Percentiles rank a stretch among this genome's conserved stretches.
phyloP scores from a whole-genome alignment of 2,113 vertebrate genomes.

The Neoarius graeffei region DNA sequence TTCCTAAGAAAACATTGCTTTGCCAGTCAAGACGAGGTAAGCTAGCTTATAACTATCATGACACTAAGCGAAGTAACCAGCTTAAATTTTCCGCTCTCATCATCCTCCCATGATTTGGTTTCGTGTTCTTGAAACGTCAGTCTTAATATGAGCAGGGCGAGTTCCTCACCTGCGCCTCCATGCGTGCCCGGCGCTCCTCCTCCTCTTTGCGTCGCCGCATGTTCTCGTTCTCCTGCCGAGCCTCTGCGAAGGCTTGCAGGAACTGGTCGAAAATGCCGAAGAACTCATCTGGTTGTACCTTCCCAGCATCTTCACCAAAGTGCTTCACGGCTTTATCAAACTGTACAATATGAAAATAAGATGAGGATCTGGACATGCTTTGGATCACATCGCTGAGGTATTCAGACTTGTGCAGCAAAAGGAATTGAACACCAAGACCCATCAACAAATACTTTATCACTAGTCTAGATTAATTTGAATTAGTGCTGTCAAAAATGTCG shows the following conservation, averaged over 20 bases:
- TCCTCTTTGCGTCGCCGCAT: conserved; percentile 94
- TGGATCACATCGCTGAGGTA: neutral
- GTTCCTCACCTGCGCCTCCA: conserved; percentile 89
- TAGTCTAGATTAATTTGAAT: neutral
- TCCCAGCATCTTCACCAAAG: conserved; percentile 91
- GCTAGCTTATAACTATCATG: neutral
- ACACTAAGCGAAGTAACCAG: neutral
- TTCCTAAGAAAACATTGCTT: neutral
- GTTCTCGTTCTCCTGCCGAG: conserved; percentile 97
- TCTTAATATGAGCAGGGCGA: neutral
- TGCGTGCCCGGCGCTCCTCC: conserved; percentile 90
- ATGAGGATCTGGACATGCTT: conserved; percentile 11
- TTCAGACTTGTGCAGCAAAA: neutral
- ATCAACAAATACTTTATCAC: neutral
- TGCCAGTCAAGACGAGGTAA: neutral
- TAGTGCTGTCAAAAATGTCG: too few species aligned
- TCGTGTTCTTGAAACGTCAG: neutral
- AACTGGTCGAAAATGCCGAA: conserved; percentile 99
- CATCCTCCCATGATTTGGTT: neutral
- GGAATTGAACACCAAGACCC: neutral
- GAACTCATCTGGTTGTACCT: conserved; percentile 97
- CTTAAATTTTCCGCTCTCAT: neutral
- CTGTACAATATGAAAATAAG: conserved; percentile 65
- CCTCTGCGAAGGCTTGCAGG: conserved; percentile 90
- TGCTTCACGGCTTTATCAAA: conserved; percentile 89